Evolutionary conservation across 1,140 invertebrate species (phyloP), one percentile per base, ranked within the genome.

Genomic region (Aethina tumida): DNA sequence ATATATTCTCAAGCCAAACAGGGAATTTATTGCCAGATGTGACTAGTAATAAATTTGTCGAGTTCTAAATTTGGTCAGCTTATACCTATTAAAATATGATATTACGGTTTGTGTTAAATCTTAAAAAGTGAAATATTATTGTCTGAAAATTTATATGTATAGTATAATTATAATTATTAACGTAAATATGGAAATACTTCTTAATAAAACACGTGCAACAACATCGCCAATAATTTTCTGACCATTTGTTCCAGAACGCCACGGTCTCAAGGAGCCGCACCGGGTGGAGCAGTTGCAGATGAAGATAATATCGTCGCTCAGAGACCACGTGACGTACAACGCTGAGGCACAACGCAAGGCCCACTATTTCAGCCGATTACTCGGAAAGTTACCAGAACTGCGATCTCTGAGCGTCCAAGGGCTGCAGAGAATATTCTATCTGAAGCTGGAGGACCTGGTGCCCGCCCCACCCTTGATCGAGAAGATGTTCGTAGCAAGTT

Each of bases 321-420:
- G 88, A 6, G 92, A 96, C 53, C 92, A 96, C 68, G 90, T 94
- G 54, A 94, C 89, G 5, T 92, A 93, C 67, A 90, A 91, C 60
- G 77, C 79, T 33, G 89, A 84, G 56, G 89, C 79, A n/a, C 84
- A 88, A 63, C 75, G 75, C 52, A 89, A 84, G 60, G 75, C 77
- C 14, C 86, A 94, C 49, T 94, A 94, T 65, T 90, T 96, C 70
- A 94, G 91, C 21, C 73, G 84, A 10, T 75, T 96, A 22, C 68
- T 96, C 18, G 84, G 86, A 17, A 93, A 92, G 63, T 70, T 96
- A 35, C 87, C 91, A 0, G 91, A 96, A 60, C 69, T 97, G 43
- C 72, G 92, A 30, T 89, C 87, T 28, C 71, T 96, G 4, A 91
- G 87, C 36, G 83, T 92, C 16, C 89, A 95, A 64, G 92, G 91